Percentiles rank a stretch among this genome's conserved stretches.
Conservation (phyloP, 2,888 invertebrate species). For the Rhimphoctona megacephalus region DNA sequence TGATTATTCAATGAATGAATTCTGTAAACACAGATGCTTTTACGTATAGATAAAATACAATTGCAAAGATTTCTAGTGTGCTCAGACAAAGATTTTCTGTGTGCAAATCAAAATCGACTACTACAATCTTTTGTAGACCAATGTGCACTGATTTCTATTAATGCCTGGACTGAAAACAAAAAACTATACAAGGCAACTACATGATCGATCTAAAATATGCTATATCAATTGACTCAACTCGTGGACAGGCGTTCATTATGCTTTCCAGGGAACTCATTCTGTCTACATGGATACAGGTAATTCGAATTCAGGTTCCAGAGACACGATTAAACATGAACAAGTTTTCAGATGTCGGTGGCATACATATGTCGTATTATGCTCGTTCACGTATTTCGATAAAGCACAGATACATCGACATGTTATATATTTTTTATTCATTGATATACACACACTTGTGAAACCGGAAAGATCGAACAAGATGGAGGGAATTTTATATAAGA, state of each 20-base stretch:
- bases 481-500: not conserved
- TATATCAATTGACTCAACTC: not conserved
- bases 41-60: not conserved
- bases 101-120: not conserved
- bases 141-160: not conserved
- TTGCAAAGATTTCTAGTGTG: no score
- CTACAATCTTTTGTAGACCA: not conserved
- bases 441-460: not conserved
- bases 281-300: not conserved
- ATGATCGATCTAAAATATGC: not conserved
- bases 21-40: not conserved
- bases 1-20: not conserved
- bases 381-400: conserved; percentile 61
- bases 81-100: not conserved
- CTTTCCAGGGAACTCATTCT: not conserved
- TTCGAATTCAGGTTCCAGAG: conserved; percentile 7
- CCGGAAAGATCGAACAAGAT: not conserved
- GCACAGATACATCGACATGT: conserved; percentile 45
- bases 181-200: not conserved
- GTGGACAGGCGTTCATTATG: not conserved
- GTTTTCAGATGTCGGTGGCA: not conserved
- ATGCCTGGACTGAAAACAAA: no score
- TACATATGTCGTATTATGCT: conserved; percentile 62
- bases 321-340: conserved; percentile 18
- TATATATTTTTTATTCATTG: not conserved